Conservation (phyloP, 2,888 invertebrate species). For the Drosophila birchii region DNA sequence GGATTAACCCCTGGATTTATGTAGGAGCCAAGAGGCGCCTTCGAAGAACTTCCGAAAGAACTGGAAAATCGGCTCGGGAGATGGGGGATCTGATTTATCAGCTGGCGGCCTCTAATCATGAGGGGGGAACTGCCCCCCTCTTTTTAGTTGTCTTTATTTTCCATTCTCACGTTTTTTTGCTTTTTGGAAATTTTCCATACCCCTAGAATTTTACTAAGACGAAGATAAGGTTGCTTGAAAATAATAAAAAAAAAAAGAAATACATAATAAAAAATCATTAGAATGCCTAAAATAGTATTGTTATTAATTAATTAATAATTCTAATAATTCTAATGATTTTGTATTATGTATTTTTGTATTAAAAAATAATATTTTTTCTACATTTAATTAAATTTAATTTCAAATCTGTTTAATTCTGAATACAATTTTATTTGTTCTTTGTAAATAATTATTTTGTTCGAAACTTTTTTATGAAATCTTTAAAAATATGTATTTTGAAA, state of each 20-base stretch:
- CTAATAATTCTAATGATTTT: neutral
- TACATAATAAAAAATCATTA: too few relatives aligned
- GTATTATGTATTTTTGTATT: too few relatives aligned
- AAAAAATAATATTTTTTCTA: too few relatives aligned
- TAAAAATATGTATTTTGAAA: too few relatives aligned
- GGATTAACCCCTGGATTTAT: conserved; percentile 55
- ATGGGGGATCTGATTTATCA: neutral
- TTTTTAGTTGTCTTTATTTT: neutral
- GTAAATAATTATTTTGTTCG: too few relatives aligned
- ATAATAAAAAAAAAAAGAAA: neutral
- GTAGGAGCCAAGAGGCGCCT: conserved; percentile 22
- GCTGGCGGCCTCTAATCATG: conserved; percentile 11
- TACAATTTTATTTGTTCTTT: too few relatives aligned
- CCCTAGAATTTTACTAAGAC: conserved; percentile 2
- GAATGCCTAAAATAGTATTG: too few relatives aligned
- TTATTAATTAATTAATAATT: neutral
- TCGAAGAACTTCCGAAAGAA: conserved; percentile 18
- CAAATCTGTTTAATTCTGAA: too few relatives aligned
- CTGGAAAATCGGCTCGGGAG: neutral
- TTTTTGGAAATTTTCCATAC: conserved; percentile 13
- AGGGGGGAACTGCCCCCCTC: neutral
- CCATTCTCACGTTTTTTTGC: neutral
- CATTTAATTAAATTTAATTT: too few relatives aligned
- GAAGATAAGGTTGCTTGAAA: conserved; percentile 1
- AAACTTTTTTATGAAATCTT: too few relatives aligned